Base-by-base conservation (phyloP, 2,888 invertebrate genomes). In the Melieria picta region DNA sequence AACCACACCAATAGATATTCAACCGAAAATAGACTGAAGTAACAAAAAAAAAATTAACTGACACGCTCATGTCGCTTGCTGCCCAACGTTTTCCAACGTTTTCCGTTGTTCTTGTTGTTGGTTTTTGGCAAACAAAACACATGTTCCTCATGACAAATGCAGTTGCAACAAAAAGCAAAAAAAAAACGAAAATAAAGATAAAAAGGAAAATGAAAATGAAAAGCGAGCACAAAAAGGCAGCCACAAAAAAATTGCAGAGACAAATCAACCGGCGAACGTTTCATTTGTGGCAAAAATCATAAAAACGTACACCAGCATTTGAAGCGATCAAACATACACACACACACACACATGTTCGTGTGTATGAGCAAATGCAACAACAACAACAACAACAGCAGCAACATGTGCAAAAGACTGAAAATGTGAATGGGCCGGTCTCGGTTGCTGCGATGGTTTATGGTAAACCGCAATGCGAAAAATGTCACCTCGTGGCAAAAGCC, bases 401-500 rank as follows among this genome's bases (percentile, higher is more conserved):
- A 50, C 47, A 62, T n/a, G 5, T 7, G 45, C 4, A 62, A 43
- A 43, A 5, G 45, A 65, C 60, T 61, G 55, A 56, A 58, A 65
- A 62, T 60, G 46, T 61, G 60, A 69, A 72, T 72, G 72, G 72
- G 72, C 46, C 61, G 64, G 56, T 45, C 61, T 64, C n/a, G 6
- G 58, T 16, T 13, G 16, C 5, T 11, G 16, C 58, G 52, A 81
- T 83, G 82, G 82, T 84, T 85, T 83, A 84, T 84, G 82, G 83
- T 82, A 83, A 84, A 83, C 85, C 84, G 85, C 85, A 85, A 82
- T 84, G 85, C 85, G 84, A 85, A 84, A 85, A 84, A 82, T 84
- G 84, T 84, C 84, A 84, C 84, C 83, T 83, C 81, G 78, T 80
- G 80, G 81, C 82, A 81, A 77, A 79, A 80, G 80, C 13, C 73